Evolutionary conservation across 2,113 vertebrate genomes (phyloP), one percentile per base, ranked within the genome.

Genomic region (Dipodomys ordii): DNA sequence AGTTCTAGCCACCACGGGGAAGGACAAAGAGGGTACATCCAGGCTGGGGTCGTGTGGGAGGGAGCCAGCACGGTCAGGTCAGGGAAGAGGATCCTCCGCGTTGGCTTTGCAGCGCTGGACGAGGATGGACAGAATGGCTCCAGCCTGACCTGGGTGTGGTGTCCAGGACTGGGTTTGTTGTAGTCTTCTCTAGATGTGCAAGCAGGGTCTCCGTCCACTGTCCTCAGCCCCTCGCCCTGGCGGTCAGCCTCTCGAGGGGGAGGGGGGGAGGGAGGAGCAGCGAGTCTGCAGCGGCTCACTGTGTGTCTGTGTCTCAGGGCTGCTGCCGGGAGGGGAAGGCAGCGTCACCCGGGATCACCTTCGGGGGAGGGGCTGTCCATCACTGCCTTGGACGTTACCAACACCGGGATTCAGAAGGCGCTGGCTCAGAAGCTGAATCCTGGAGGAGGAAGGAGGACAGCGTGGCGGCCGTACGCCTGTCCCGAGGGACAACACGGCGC

Each of bases 201-300:
- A 32, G 25, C 1, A 2, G 12, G 15, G 13, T 2, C n/a, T 27
- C 62, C 1, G 0, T 0, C 9, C 15, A 0, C 18, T 2, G 1
- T 19, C 35, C 62, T 16, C 6, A 27, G 22, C 64, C 64, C 64
- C 64, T 57, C 83, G 27, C 67, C 44, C 30, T 57, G 68, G 64
- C 64, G 4, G 7, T 62, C 60, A 18, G 60, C 60, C 16, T 62
- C 60, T 16, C 72, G 46, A 22, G 10, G 3, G 3, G 28, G 27
- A 53, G 30, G 30, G 49, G 12, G 49, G 49, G 49, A 53, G 8
- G 49, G 49, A 53, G 49, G 49, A 53, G 49, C 49, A 13, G 49
- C 49, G 8, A 5, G 49, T 13, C 12, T 9, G 49, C 12, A 53
- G 49, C 8, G 49, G 49, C 12, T 12, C 49, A 12, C 8, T 53